Evolutionary conservation across 2,797 vertebrate species (phyloP).

Genomic region (Linurgus olivaceus): DNA sequence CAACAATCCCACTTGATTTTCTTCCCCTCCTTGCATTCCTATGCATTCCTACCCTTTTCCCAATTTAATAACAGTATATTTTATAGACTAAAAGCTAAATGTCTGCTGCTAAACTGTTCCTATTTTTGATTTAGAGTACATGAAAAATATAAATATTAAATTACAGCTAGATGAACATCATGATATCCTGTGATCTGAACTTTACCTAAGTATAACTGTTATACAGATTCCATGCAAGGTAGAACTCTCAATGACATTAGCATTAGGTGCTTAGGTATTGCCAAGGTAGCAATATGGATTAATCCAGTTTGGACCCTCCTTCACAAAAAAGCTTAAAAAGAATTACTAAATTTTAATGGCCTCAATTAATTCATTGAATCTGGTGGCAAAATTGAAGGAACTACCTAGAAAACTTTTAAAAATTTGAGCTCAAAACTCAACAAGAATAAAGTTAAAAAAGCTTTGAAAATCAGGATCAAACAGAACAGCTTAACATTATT

Average conservation of each 20-base stretch:
- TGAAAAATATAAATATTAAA: neutral
- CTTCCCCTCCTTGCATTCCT: neutral
- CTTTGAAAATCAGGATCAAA: neutral
- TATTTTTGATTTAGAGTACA: neutral
- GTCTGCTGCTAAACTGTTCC: neutral
- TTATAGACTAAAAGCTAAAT: neutral
- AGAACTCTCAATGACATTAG: neutral
- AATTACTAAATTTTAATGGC: neutral
- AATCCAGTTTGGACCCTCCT: neutral
- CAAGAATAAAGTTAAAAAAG: neutral
- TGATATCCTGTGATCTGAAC: neutral
- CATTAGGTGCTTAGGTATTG: neutral
- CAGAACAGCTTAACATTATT: accelerated
- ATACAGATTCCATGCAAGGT: neutral
- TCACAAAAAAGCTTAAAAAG: neutral
- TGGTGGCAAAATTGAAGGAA: neutral
- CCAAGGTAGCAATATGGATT: neutral
- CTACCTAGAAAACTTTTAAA: neutral
- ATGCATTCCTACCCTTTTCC: neutral
- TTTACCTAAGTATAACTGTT: neutral
- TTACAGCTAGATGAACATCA: neutral
- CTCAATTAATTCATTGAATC: neutral
- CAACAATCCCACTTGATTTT: neutral
- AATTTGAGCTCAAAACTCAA: neutral
- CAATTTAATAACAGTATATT: neutral